Percentiles rank a stretch among this genome's conserved stretches.
These are phyloP conservation scores for Drosophila willistoni DNA, from an alignment of 1,140 invertebrate genomes.

Conservation along the genomic window DNA sequence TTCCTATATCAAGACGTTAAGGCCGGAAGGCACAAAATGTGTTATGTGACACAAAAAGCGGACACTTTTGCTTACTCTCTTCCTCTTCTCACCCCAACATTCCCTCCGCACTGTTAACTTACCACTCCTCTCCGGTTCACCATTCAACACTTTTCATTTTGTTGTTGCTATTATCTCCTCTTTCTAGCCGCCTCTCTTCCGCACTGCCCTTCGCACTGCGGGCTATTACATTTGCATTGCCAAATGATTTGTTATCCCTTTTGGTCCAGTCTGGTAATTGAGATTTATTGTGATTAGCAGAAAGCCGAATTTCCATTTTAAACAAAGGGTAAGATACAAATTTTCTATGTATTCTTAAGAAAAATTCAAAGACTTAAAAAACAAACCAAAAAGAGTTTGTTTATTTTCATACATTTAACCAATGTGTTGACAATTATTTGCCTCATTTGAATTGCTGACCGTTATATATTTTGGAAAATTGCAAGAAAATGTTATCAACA, in stretches of 20 bases:
- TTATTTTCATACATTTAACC: neutral
- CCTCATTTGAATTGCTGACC: neutral
- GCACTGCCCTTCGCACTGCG: neutral
- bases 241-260: conserved; percentile 44
- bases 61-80: conserved; percentile 13
- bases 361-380: no score
- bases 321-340: conserved; percentile 23
- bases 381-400: neutral
- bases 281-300: conserved; percentile 39
- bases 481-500: conserved; percentile 9
- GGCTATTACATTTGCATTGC: conserved; percentile 31
- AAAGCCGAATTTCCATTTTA: conserved; percentile 11
- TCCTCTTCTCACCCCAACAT: neutral
- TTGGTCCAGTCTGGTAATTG: conserved; percentile 17
- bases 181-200: neutral
- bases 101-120: neutral
- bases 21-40: conserved; percentile 20
- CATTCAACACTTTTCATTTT: conserved; percentile 9
- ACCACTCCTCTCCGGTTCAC: neutral
- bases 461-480: neutral
- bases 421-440: neutral
- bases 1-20: conserved; percentile 34
- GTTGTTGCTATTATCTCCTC: neutral
- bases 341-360: neutral
- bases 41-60: conserved; percentile 33